Evolutionary conservation across 2,797 vertebrate genomes (phyloP).

Genomic region (Siniperca obscura): DNA sequence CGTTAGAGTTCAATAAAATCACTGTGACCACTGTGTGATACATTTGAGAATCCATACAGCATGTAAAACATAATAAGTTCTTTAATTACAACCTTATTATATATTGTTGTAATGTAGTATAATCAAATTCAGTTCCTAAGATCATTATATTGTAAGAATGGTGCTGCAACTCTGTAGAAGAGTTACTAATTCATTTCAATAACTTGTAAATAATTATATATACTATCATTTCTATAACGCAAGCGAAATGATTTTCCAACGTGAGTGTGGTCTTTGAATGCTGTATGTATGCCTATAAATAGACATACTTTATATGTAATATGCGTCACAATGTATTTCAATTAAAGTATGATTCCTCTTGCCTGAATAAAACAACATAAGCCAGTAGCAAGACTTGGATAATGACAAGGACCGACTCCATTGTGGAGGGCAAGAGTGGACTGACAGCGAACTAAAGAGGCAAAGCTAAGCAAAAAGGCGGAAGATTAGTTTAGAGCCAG

Average conservation of each 20-base stretch:
- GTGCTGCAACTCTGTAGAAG: neutral
- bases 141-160: slow-evolving; percentile 17
- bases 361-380: slow-evolving; percentile 58
- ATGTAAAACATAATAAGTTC: neutral
- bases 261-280: neutral
- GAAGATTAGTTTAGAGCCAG: slow-evolving; percentile 76
- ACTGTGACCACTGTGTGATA: neutral
- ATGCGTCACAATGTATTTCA: slow-evolving; percentile 51
- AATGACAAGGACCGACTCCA: slow-evolving; percentile 50
- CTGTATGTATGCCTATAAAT: neutral
- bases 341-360: slow-evolving; percentile 34
- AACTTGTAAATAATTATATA: slow-evolving; percentile 23
- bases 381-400: slow-evolving; percentile 51
- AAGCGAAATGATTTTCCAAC: slow-evolving; percentile 25
- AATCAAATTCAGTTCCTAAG: slow-evolving; percentile 6
- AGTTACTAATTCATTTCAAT: slow-evolving; percentile 4
- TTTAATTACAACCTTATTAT: neutral
- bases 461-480: slow-evolving; percentile 74
- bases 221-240: neutral
- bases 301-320: neutral
- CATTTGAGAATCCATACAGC: neutral
- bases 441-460: slow-evolving; percentile 68
- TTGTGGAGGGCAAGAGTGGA: slow-evolving; percentile 62
- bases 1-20: neutral
- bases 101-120: slow-evolving; percentile 1